Evolutionary conservation across 2,888 invertebrate species (phyloP).

Genomic region (Ligdia adustata): DNA sequence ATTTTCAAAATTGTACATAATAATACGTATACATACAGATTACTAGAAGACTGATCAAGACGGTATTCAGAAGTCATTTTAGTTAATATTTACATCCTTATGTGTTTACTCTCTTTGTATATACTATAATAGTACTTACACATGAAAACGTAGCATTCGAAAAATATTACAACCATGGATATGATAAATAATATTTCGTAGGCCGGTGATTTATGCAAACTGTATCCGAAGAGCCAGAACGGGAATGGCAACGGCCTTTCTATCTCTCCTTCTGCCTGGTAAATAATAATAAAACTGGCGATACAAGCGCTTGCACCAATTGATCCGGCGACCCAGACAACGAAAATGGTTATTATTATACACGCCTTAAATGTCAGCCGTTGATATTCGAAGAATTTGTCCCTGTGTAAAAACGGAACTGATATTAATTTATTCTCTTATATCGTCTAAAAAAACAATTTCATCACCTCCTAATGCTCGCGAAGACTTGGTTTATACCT

Average conservation of each 20-base stretch:
- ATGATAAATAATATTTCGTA: constrained; percentile 13
- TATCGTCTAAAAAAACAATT: neutral
- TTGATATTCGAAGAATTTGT: neutral
- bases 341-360: constrained; percentile 12
- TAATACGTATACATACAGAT: no score
- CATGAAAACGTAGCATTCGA: constrained; percentile 10
- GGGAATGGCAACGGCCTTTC: constrained; percentile 21
- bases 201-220: constrained; percentile 8
- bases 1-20: no score
- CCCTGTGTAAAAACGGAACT: neutral
- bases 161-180: neutral
- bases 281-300: neutral
- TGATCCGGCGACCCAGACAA: neutral
- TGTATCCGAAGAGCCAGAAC: constrained; percentile 8
- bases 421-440: neutral
- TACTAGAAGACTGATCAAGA: no score
- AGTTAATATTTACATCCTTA: no score
- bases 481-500: no score
- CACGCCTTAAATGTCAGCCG: neutral
- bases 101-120: no score
- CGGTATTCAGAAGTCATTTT: no score
- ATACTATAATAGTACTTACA: no score
- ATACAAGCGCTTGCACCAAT: constrained; percentile 9
- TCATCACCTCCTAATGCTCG: no score
- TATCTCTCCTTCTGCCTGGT: neutral